phyloP scores from a whole-genome alignment of 2,888 invertebrate genomes.

The Andrena fulva region DNA sequence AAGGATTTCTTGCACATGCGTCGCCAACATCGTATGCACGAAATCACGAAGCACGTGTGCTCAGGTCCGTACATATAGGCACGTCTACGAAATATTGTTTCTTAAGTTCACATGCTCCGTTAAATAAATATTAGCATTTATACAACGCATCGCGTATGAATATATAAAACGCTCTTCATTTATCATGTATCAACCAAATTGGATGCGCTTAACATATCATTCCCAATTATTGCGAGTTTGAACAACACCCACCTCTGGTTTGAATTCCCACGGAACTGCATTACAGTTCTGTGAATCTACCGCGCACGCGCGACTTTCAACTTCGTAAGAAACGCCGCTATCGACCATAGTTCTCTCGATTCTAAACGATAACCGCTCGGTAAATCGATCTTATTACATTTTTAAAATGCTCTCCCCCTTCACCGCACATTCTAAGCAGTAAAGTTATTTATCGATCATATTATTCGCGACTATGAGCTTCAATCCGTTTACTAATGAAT shows the following conservation, averaged over 20 bases:
- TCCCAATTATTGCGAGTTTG: too few species aligned
- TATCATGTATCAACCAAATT: not conserved
- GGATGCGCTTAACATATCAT: not conserved
- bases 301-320: not conserved
- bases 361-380: conserved; percentile 1
- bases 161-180: too few species aligned
- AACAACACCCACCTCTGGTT: too few species aligned
- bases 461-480: not conserved
- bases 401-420: conserved; percentile 1
- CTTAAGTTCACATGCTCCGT: not conserved
- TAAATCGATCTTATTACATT: conserved; percentile 32
- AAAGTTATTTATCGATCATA: not conserved
- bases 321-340: conserved; percentile 9
- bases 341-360: conserved; percentile 22
- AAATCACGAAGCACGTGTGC: conserved; percentile 53
- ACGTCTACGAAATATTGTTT: not conserved
- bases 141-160: not conserved
- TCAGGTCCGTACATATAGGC: conserved; percentile 29
- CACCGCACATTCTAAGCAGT: not conserved
- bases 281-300: not conserved
- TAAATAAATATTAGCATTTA: not conserved
- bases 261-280: too few species aligned
- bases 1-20: conserved; percentile 59
- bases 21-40: conserved; percentile 46
- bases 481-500: not conserved